phyloP scores from a whole-genome alignment of 2,888 invertebrate genomes.

The Nemurella pictetii region DNA sequence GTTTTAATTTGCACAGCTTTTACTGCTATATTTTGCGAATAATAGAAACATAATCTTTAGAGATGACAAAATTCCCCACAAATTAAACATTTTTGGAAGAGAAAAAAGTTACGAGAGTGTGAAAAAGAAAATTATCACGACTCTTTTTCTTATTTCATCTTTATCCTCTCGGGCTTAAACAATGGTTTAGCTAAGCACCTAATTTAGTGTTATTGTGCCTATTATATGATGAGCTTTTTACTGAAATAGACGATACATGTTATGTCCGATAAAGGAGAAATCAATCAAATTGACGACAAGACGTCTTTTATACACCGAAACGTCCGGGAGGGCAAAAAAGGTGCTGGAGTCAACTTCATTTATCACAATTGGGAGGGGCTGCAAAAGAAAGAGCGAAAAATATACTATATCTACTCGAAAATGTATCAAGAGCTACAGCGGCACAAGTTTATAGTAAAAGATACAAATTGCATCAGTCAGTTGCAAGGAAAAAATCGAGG shows the following conservation, averaged over 20 bases:
- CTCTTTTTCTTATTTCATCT: background rate
- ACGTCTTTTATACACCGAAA: slow-evolving; percentile 26
- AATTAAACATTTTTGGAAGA: too few species aligned
- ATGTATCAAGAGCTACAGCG: background rate
- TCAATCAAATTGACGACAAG: slow-evolving; percentile 38
- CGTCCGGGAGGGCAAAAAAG: slow-evolving; percentile 33
- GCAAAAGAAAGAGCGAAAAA: slow-evolving; percentile 1
- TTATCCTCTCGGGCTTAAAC: background rate
- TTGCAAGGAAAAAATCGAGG: background rate
- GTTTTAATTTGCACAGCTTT: too few species aligned
- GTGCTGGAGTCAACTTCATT: slow-evolving; percentile 37
- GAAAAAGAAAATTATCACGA: background rate
- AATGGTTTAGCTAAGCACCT: background rate
- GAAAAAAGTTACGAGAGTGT: too few species aligned
- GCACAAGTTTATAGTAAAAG: background rate
- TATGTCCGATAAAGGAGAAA: slow-evolving; percentile 39
- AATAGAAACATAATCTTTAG: too few species aligned
- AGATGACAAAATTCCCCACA: too few species aligned
- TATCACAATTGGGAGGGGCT: slow-evolving; percentile 36
- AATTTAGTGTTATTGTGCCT: slow-evolving; percentile 10
- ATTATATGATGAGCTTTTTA: background rate
- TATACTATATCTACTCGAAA: background rate
- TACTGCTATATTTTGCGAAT: too few species aligned
- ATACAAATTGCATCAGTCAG: background rate
- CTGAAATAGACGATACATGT: slow-evolving; percentile 34